Evolutionary conservation across 2,888 invertebrate genomes (phyloP), one percentile per base, ranked within the genome.

Genomic region (Cartodere bifasciata): DNA sequence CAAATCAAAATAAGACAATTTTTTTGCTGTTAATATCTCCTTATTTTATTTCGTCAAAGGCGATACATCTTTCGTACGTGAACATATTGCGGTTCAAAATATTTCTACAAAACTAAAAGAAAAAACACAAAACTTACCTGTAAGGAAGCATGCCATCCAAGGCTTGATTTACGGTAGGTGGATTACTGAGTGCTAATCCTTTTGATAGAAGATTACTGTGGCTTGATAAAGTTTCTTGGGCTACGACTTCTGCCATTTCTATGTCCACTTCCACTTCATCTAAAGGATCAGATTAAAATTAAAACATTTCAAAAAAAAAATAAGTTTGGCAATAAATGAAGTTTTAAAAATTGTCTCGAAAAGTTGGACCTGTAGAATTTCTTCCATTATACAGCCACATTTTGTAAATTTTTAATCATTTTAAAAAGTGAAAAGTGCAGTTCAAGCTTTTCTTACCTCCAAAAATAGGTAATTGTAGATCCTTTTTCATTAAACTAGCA

Each of bases 141-240:
- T 81, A 80, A 16, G 85, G 83, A 45, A 86, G 65, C 56, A 80
- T 78, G 6, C 90, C 91, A 52, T 91, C 90, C 36, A 94, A 65
- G 23, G 91, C 86, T 64, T 94, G 88, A 48, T 79, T 78, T 29
- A 95, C 81, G 10, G 84, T 80, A 2, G 94, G 83, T 1, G 85
- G 77, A 36, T 84, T 80, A 21, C 83, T 79, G 9, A 95, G 67
- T 7, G 91, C 88, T 44, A 95, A 75, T 12, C 95, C 94, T 50
- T 88, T 83, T 6, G 86, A 79, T 9, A 95, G 71, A 24, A 97
- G 64, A 4, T 73, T 61, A 12, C 82, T 74, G 60, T 87, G 85
- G 7, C 47, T 43, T 2, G 50, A 37, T 26, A 59, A 68, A 21
- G 71, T 67, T 53, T 71, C 64, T 13, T 63, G 63, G 9, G 74